Evolutionary conservation across 1,140 invertebrate species (phyloP).

Genomic region (Saxidomus purpurata): DNA sequence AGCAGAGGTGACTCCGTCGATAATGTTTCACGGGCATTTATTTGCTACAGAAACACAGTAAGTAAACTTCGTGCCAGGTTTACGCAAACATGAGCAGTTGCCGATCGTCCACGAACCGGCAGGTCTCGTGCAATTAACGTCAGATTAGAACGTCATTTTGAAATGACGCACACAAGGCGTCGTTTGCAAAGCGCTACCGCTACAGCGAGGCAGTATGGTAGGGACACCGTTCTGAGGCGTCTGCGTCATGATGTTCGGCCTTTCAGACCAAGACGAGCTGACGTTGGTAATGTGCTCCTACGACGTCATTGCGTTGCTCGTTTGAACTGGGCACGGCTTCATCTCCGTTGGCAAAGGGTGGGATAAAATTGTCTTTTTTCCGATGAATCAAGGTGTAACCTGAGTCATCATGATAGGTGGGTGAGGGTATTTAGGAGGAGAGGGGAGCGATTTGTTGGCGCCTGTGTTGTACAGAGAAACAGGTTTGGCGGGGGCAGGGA

Average conservation of each 20-base stretch:
- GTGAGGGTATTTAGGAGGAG: not conserved
- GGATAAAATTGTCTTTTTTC: constrained; percentile 20
- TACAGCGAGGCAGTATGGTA: constrained; percentile 22
- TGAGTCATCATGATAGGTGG: constrained; percentile 14
- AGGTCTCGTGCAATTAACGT: not conserved
- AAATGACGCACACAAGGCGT: not conserved
- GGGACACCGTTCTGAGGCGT: not conserved
- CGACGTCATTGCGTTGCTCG: no score
- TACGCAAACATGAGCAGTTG: not conserved
- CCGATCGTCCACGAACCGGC: not conserved
- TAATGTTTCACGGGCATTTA: not conserved
- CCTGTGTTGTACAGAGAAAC: constrained; percentile 18
- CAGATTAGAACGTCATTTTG: not conserved
- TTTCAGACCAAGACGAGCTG: constrained; percentile 9
- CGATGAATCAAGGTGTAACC: constrained; percentile 41
- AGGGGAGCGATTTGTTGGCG: constrained; percentile 45
- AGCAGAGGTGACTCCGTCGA: constrained; percentile 16
- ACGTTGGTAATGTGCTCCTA: constrained; percentile 1
- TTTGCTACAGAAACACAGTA: constrained; percentile 5
- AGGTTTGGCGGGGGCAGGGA: not conserved
- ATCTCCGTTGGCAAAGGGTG: constrained; percentile 16
- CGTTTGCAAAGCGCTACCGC: constrained; percentile 27
- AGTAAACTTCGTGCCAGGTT: constrained; percentile 14
- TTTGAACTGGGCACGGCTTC: not conserved
- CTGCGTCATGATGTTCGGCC: constrained; percentile 25